phyloP scores from a whole-genome alignment of 2,888 invertebrate genomes.

The Stramonita haemastoma region DNA sequence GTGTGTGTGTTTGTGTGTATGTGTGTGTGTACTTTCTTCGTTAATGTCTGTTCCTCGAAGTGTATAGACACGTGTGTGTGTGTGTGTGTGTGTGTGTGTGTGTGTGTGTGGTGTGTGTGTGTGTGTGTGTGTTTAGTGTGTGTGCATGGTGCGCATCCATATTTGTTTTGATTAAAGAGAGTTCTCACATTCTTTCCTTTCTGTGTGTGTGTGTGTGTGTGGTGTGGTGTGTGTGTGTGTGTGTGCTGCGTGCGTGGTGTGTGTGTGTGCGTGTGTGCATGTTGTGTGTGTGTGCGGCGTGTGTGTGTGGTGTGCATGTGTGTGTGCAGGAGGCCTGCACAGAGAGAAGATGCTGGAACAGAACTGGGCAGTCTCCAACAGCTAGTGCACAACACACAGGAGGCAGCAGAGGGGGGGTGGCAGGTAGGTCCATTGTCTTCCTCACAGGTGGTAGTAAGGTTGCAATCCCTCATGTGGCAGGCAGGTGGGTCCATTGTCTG shows the following conservation, averaged over 20 bases:
- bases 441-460: too few species aligned
- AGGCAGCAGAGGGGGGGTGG: slow-evolving; percentile 80
- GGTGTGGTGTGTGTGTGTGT: neutral
- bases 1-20: neutral
- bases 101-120: too few species aligned
- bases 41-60: too few species aligned
- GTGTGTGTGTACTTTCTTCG: too few species aligned
- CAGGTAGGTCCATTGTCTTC: slow-evolving; percentile 75
- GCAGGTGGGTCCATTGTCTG: too few species aligned
- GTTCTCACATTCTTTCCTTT: neutral
- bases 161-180: neutral
- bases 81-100: too few species aligned
- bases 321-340: slow-evolving; percentile 84
- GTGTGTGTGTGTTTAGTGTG: too few species aligned
- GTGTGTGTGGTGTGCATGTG: neutral
- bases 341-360: slow-evolving; percentile 92
- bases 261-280: neutral
- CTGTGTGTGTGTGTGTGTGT: neutral
- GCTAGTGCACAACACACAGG: slow-evolving; percentile 88
- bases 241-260: neutral
- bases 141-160: too few species aligned
- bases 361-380: slow-evolving; percentile 89
- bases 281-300: neutral
- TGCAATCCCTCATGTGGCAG: too few species aligned
- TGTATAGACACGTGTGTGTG: too few species aligned